Evolutionary conservation across 2,797 vertebrate genomes (phyloP).

Genomic region (Galago senegalensis): DNA sequence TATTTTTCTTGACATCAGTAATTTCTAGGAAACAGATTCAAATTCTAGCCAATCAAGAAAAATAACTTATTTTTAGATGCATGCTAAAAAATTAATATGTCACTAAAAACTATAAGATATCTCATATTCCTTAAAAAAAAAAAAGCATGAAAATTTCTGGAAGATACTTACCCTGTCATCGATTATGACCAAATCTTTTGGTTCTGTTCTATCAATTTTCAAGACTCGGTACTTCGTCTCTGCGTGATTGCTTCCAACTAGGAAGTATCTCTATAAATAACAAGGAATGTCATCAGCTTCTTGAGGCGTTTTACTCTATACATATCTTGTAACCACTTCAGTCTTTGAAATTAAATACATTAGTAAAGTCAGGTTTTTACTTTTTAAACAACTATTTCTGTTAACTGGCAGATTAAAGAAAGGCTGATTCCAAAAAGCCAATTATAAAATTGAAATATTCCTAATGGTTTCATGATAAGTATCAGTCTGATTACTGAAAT

Average conservation of each 20-base stretch:
- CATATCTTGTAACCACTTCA: constrained; percentile 24
- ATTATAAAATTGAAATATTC: constrained; percentile 71
- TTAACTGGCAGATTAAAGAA: constrained; percentile 51
- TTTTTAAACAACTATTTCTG: constrained; percentile 51
- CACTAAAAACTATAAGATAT: neutral
- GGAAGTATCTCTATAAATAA: constrained; percentile 95
- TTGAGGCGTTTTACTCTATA: constrained; percentile 46
- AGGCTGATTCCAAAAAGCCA: constrained; percentile 58
- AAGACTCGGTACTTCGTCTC: constrained; percentile 97
- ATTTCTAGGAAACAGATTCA: constrained; percentile 66
- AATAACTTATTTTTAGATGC: constrained; percentile 16
- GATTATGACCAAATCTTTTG: constrained; percentile 96
- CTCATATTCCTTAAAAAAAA: constrained; percentile 26
- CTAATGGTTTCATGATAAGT: constrained; percentile 54
- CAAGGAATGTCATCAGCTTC: constrained; percentile 49
- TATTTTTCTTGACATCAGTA: neutral
- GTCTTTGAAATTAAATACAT: constrained; percentile 52
- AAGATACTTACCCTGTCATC: constrained; percentile 95
- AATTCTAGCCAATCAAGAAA: constrained; percentile 62
- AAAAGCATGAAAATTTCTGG: neutral
- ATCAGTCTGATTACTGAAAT: constrained; percentile 72
- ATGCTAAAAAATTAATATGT: neutral
- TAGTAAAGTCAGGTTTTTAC: constrained; percentile 15
- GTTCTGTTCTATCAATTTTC: constrained; percentile 99
- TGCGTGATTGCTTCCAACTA: constrained; percentile 97